Base-by-base conservation (phyloP, 2,888 invertebrate species). In the Synanthedon tipuliformis region DNA sequence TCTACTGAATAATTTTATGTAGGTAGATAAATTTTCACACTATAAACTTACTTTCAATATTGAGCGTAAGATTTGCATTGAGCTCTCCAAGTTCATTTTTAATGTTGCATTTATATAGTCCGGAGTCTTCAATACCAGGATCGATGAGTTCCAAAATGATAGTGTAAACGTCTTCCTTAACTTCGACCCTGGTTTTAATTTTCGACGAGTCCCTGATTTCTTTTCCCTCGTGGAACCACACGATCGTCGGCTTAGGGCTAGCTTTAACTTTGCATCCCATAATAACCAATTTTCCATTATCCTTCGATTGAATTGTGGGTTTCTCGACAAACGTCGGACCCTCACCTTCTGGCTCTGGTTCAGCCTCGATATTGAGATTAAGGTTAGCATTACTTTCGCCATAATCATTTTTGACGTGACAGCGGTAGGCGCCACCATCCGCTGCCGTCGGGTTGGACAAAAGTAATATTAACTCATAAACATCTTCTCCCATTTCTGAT, bases 361-460 rank as follows among this genome's bases (percentile, higher is more conserved):
- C 95, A 68, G 98, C 97, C 89, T 98, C 97, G 77, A 99, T 97
- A 78, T 99, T 98, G 55, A 99, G 89, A 71, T 98, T 97, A 53
- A 99, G 90, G 81, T 98, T 98, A 58, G 98, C 97, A 79, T 97
- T 98, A 68, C 96, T 95, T 88, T 98, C 98, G 58, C 99, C 99
- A 75, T 92, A 95, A 81, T 97, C 95, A 78, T 98, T 99, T 84
- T 94, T 93, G 57, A 97, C 96, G 78, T 97, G 95, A 84, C 98
- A 98, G 75, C 97, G 94, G 75, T 88, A 88, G 73, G 88, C 79
- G 72, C 88, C 88, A 84, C 88, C 88, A 74, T 88, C 88, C 77
- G 86, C 85, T 78, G 84, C 84, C 63, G 85, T 77, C 59, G 88
- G 88, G 62, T 86, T 88, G 55, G 88, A 73, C 60, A 88, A 76